A percentile compares a stretch with the other conserved stretches of the same genome.
Conservation (phyloP, 2,113 vertebrate species). For the Grantiella picta region DNA sequence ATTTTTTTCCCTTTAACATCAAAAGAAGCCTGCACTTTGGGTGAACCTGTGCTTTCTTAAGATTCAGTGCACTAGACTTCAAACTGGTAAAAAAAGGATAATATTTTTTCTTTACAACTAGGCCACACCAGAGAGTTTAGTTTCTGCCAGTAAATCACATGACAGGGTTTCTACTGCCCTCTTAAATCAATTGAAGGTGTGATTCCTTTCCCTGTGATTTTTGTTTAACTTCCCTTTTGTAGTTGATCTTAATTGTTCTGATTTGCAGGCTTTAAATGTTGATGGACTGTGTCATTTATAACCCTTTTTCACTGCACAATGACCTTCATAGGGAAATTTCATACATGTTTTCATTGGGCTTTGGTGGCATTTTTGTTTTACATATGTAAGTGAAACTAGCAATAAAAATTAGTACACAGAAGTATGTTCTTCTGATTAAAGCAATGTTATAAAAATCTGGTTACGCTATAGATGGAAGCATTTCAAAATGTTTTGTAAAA, state of each 20-base stretch:
- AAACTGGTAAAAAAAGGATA: slow-evolving; percentile 56
- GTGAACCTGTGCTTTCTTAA: slow-evolving; percentile 66
- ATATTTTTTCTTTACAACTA: slow-evolving; percentile 67
- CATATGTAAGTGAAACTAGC: not conserved
- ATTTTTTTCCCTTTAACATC: slow-evolving; percentile 63
- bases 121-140: slow-evolving; percentile 61
- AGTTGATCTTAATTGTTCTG: slow-evolving; percentile 69
- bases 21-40: slow-evolving; percentile 62
- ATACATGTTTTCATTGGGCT: not conserved
- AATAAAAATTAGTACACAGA: not conserved
- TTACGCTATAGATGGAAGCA: not conserved
- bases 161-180: slow-evolving; percentile 24
- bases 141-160: slow-evolving; percentile 67
- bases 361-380: not conserved
- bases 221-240: slow-evolving; percentile 55
- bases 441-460: not conserved
- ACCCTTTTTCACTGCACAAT: not conserved
- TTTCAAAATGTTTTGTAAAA: not conserved
- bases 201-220: slow-evolving; percentile 62
- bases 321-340: slow-evolving; percentile 42
- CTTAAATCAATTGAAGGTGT: slow-evolving; percentile 64
- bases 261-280: slow-evolving; percentile 66
- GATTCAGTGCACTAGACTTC: slow-evolving; percentile 40
- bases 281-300: slow-evolving; percentile 63
- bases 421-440: not conserved